Evolutionary conservation across 2,888 invertebrate species (phyloP).

Genomic region (Drosophila mayaguana): DNA sequence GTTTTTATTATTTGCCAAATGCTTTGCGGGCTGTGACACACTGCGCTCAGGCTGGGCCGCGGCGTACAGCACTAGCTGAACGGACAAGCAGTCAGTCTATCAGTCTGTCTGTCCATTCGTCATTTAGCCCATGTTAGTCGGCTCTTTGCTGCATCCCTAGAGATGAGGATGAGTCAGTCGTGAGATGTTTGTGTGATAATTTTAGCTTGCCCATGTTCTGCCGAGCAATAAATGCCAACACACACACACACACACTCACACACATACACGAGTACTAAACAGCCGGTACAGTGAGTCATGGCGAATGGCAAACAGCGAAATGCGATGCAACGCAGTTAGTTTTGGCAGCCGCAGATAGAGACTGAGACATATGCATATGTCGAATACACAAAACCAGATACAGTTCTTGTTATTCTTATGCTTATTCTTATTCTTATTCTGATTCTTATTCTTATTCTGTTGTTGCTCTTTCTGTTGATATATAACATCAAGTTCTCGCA

Average conservation of each 20-base stretch:
- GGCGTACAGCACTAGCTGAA: too few species aligned
- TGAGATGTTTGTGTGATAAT: slow-evolving; percentile 40
- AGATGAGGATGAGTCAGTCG: slow-evolving; percentile 41
- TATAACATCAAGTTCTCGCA: slow-evolving; percentile 23
- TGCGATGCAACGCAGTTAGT: slow-evolving; percentile 54
- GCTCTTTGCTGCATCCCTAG: slow-evolving; percentile 17
- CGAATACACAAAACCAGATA: slow-evolving; percentile 23
- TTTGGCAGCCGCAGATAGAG: slow-evolving; percentile 42
- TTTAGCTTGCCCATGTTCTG: slow-evolving; percentile 53
- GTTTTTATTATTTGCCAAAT: slow-evolving; percentile 5
- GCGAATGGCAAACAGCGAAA: slow-evolving; percentile 35
- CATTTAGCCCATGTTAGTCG: slow-evolving; percentile 4
- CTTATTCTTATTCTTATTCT: neutral
- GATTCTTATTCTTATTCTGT: neutral
- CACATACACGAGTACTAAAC: slow-evolving; percentile 31
- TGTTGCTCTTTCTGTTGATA: neutral
- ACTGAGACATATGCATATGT: slow-evolving; percentile 5
- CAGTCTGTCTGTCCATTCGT: neutral
- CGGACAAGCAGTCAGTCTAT: neutral
- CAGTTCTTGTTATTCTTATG: slow-evolving; percentile 12
- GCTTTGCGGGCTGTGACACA: slow-evolving; percentile 13
- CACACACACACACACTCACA: slow-evolving; percentile 19
- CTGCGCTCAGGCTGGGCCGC: slow-evolving; percentile 5
- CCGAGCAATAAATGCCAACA: slow-evolving; percentile 48
- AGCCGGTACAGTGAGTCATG: slow-evolving; percentile 43